Base-by-base conservation (phyloP, 2,888 invertebrate genomes). In the Cryptocephalus moraei region DNA sequence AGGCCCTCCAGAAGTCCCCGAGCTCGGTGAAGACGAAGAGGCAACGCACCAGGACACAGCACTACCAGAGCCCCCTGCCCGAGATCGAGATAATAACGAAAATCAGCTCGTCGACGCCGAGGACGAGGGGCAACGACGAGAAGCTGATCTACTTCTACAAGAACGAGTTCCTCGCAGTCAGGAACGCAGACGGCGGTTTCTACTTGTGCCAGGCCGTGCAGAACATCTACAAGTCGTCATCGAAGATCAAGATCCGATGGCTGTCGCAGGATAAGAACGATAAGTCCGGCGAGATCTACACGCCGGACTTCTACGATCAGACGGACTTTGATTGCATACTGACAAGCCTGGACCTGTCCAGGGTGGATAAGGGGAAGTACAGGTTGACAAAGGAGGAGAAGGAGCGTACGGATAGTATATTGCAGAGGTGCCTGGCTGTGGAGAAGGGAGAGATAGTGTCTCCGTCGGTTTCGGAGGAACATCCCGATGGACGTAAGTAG, bases 281-380 rank as follows among this genome's bases (percentile, higher is more conserved):
- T 12, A 48, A 45, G 22, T 46, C 46, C 33, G 52, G 49, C 4
- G 52, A 52, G 38, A 48, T 52, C 11, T 52, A 52, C 33, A 52
- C 85, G 50, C 88, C 91, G 0, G 92, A 92, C 72, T 93, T 91
- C 71, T 89, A 91, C 68, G 92, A 93, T 67, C 75, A 79, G 53
- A 92, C 89, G 62, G 86, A 89, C 69, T 89, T 90, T 73, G 91
- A 91, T 68, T 90, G 90, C 69, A 89, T 91, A 67, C 75, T 88
- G 58, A 91, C 92, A 8, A 91, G 90, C 56, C 75, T 93, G 51
- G 85, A 84, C 56, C 72, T 92, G 68, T 76, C 78, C 39, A 82
- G 84, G 60, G 75, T 86, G 36, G 81, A 83, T 48, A 84, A 82
- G 59, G 82, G 85, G 55, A 80, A 78, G 57, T 85, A 80, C 67